A percentile compares a stretch with the other conserved stretches of the same genome.
These are phyloP conservation scores for Hyperoplus immaculatus DNA, from an alignment of 2,797 vertebrate species.

Conservation along the genomic window DNA sequence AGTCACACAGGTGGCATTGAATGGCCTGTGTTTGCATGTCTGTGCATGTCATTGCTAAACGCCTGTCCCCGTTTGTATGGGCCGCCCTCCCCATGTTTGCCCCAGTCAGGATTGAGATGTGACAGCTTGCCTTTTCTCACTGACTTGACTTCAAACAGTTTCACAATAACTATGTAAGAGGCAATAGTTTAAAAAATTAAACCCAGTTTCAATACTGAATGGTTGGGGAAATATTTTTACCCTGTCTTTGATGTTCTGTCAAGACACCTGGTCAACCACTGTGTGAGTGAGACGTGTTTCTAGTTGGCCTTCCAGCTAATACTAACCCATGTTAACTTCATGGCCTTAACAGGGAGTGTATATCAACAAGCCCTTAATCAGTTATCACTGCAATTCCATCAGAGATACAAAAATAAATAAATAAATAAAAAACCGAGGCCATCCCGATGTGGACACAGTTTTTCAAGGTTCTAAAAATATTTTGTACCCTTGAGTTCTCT, in stretches of 20 bases:
- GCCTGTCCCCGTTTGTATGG: conserved; percentile 54
- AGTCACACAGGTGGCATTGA: conserved; percentile 48
- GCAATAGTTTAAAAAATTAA: background rate
- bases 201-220: background rate
- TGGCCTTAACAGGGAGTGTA: background rate
- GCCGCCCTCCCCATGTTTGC: conserved; percentile 58
- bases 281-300: background rate
- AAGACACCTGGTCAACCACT: background rate
- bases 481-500: background rate
- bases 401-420: background rate
- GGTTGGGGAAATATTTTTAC: background rate
- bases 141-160: conserved; percentile 16
- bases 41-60: conserved; percentile 55
- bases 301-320: background rate
- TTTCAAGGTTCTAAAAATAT: background rate
- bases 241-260: background rate
- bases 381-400: background rate
- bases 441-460: background rate
- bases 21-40: conserved; percentile 68
- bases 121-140: conserved; percentile 18
- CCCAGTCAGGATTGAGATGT: conserved; percentile 63
- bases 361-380: conserved; percentile 3
- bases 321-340: background rate
- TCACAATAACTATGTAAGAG: conserved; percentile 8
- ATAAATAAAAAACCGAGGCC: background rate